These are phyloP conservation scores for Mycteria americana DNA, from an alignment of 2,797 vertebrate species.

Conservation along the genomic window DNA sequence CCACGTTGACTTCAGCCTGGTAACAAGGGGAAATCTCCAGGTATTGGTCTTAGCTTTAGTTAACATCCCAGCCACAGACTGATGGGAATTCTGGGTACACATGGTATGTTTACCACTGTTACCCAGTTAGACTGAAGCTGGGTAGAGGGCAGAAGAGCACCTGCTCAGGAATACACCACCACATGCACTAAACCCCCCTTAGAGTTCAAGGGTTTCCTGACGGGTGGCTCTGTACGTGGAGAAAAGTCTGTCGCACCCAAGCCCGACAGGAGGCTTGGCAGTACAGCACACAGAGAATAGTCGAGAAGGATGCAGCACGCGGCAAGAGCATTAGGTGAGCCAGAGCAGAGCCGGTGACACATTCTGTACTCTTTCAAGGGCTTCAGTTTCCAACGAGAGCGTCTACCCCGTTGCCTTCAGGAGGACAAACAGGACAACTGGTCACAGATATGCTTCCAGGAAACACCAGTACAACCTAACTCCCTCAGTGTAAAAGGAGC, in stretches of 20 bases:
- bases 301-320: background rate
- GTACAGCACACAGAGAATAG: background rate
- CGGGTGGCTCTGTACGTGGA: background rate
- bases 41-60: background rate
- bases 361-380: background rate
- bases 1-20: background rate
- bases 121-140: background rate
- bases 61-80: background rate
- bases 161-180: background rate
- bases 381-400: background rate
- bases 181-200: background rate
- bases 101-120: background rate
- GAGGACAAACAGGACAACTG: background rate
- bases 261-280: background rate
- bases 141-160: background rate
- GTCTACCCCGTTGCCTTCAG: background rate
- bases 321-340: background rate
- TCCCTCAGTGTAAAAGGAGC: background rate
- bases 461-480: background rate
- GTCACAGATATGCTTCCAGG: background rate
- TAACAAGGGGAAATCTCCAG: background rate
- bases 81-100: background rate
- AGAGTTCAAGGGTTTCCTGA: background rate
- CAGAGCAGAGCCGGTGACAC: fast-evolving
- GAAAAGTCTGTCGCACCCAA: background rate